Conservation (phyloP, 1,140 invertebrate genomes). For the Apis dorsata region DNA sequence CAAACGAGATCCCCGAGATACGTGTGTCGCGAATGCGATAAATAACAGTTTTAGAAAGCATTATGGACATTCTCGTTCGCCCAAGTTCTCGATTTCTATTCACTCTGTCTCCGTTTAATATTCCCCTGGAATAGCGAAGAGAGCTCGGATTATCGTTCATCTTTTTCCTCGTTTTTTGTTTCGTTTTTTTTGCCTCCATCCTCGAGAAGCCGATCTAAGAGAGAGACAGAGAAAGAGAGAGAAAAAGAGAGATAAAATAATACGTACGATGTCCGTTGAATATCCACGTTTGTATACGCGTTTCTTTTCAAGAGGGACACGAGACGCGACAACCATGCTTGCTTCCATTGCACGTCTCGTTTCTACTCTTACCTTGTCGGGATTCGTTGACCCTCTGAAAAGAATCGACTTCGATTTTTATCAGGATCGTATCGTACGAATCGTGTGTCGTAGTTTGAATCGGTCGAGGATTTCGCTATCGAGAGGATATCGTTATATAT, state of each 20-base stretch:
- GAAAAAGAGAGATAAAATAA: neutral
- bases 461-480: neutral
- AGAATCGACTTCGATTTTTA: neutral
- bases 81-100: constrained; percentile 16
- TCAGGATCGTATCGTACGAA: neutral
- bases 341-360: constrained; percentile 17
- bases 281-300: neutral
- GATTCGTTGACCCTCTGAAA: neutral
- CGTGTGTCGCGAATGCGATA: constrained; percentile 9
- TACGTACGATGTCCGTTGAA: neutral
- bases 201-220: neutral
- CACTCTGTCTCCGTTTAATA: constrained; percentile 21
- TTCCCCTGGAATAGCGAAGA: neutral
- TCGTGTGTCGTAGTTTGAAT: neutral
- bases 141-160: constrained; percentile 32
- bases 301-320: constrained; percentile 2
- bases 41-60: constrained; percentile 39
- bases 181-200: neutral
- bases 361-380: neutral
- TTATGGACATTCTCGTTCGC: constrained; percentile 14
- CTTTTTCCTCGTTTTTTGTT: neutral
- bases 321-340: neutral
- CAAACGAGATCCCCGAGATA: constrained; percentile 8
- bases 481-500: too few relatives aligned
- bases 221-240: neutral